Percentiles rank a stretch among this genome's conserved stretches.
Evolutionary conservation across 2,113 vertebrate species (phyloP).

Genomic region (Tachysurus vachellii): DNA sequence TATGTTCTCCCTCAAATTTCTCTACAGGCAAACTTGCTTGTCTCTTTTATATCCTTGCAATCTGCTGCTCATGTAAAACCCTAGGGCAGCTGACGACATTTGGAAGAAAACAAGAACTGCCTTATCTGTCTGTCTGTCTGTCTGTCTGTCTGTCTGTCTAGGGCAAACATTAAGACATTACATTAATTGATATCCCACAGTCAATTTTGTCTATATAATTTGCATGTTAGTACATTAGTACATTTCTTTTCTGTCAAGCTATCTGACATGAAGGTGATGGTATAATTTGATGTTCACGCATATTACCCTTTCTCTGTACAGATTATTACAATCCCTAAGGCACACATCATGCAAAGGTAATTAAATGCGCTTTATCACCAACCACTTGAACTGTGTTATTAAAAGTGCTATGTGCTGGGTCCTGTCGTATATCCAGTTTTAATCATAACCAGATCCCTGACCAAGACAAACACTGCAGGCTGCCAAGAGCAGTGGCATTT

Average conservation of each 20-base stretch:
- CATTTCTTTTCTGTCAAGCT: neutral
- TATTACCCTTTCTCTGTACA: neutral
- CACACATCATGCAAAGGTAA: conserved; percentile 30
- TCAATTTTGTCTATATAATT: neutral
- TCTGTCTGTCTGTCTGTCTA: too few species aligned
- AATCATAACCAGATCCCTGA: conserved; percentile 8
- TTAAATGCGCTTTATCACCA: conserved; percentile 37
- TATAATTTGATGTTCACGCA: neutral
- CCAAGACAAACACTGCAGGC: conserved; percentile 20
- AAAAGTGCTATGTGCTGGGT: conserved; percentile 21
- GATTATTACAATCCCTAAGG: conserved; percentile 10
- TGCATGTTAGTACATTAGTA: neutral
- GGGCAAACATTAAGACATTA: neutral
- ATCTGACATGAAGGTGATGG: conserved; percentile 1
- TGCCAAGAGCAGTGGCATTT: conserved; percentile 19
- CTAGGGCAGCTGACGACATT: neutral
- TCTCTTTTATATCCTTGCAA: neutral
- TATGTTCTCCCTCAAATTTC: neutral
- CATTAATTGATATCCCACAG: neutral
- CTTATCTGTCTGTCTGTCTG: neutral
- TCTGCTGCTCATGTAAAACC: neutral
- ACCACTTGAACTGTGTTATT: conserved; percentile 42
- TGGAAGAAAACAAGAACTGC: neutral
- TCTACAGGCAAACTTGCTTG: neutral
- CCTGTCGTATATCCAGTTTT: conserved; percentile 30